Evolutionary conservation across 2,888 invertebrate species (phyloP), one percentile per base, ranked within the genome.

Genomic region (Platypus cylindrus): DNA sequence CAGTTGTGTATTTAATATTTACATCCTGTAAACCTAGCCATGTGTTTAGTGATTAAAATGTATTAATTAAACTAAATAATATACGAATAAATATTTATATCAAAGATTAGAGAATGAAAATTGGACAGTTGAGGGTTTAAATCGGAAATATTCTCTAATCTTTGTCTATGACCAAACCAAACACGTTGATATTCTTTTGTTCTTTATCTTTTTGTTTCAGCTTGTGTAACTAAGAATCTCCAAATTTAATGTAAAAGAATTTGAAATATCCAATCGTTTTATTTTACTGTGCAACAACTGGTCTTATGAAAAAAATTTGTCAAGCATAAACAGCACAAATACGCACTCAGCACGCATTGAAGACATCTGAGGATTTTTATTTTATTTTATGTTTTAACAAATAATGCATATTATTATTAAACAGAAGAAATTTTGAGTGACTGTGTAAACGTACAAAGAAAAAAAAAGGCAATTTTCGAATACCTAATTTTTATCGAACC

Each of bases 291-390:
- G 55, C 51, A 61, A 59, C 59, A 51, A 59, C 59, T 59, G 59
- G 59, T 59, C 58, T 58, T 55, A 55, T 53, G 37, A 40, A 43
- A 39, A 37, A 38, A 32, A 36, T 38, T 16, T 41, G 32, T 34
- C 30, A 37, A 39, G 39, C 37, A 43, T 38, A 26, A n/a, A 32
- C 67, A 59, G 60, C 60, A 70, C 70, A 70, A n/a, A 78, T 69
- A 70, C 74, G 73, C 74, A 78, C 74, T 73, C 79, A 80, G 80
- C 80, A 78, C 78, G 78, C 80, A 81, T 80, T 81, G 80, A 80
- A 76, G 79, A 80, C 80, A 80, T 80, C 79, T 79, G 79, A 78
- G 78, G 78, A 79, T 75, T 70, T 70, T 69, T 70, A 50, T 50
- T 52, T 54, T 51, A 49, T 51, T 52, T 61, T 58, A 55, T 54